These are phyloP conservation scores for Platorchestia sp. DNA, from an alignment of 1,140 invertebrate species.

Conservation along the genomic window DNA sequence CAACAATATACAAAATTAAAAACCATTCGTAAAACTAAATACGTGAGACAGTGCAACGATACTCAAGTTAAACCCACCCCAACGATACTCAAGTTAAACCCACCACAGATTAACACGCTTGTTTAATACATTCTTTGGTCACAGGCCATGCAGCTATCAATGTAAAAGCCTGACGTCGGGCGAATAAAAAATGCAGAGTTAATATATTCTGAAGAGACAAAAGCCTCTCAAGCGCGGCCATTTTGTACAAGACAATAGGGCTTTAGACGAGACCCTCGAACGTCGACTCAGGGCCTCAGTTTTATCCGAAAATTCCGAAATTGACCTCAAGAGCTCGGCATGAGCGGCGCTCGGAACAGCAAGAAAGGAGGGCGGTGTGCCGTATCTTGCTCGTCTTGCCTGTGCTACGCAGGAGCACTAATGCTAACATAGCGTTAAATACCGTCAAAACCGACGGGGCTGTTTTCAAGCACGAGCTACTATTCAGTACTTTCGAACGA, in stretches of 20 bases:
- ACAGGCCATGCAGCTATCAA: neutral
- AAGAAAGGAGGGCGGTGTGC: neutral
- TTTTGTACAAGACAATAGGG: neutral
- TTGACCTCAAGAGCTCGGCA: neutral
- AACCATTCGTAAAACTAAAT: neutral
- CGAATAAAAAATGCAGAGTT: neutral
- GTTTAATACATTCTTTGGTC: neutral
- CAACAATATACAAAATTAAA: neutral
- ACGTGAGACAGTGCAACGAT: neutral
- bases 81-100: neutral
- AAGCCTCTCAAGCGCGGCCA: neutral
- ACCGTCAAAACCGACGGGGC: too few relatives aligned
- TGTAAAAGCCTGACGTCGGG: neutral
- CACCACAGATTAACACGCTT: neutral
- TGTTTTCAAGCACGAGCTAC: too few relatives aligned
- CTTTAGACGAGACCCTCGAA: neutral
- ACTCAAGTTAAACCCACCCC: neutral
- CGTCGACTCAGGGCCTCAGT: neutral
- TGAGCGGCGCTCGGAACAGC: too few relatives aligned
- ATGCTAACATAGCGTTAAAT: too few relatives aligned
- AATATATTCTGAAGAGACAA: slow-evolving; percentile 1
- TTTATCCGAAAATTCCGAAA: neutral
- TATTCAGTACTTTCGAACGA: too few relatives aligned
- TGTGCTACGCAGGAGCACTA: neutral
- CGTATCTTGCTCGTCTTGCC: neutral